A percentile compares a stretch with the other conserved stretches of the same genome.
Evolutionary conservation across 2,797 vertebrate species (phyloP).

Genomic region (Tokudaia tokunoshimensis): DNA sequence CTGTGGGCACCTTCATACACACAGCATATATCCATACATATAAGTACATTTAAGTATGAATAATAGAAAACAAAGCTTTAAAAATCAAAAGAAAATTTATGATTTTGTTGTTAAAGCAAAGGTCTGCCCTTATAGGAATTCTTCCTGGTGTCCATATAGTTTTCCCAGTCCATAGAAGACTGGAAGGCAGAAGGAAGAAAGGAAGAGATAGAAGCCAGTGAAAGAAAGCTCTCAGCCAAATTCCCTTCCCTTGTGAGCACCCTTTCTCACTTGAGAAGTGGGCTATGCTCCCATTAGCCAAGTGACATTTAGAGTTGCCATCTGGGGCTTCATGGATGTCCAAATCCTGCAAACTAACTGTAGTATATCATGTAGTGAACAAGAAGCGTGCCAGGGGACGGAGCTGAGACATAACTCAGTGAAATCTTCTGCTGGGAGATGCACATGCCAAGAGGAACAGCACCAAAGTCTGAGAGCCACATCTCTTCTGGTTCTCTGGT

Average conservation of each 20-base stretch:
- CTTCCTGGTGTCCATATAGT: background rate
- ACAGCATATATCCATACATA: background rate
- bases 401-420: background rate
- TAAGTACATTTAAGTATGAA: background rate
- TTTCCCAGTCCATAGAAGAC: background rate
- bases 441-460: background rate
- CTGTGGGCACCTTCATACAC: background rate
- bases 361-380: background rate
- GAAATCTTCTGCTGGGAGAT: background rate
- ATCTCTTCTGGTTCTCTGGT: background rate
- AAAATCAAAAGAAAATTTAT: background rate
- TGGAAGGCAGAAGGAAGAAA: background rate
- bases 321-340: background rate
- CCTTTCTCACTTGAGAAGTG: background rate
- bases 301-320: conserved; percentile 21
- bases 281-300: background rate
- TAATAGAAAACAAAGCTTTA: background rate
- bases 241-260: background rate
- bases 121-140: background rate
- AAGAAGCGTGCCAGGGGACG: too few relatives aligned
- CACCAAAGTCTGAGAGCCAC: background rate
- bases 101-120: background rate
- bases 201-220: background rate
- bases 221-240: background rate
- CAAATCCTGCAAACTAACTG: background rate